Percentiles rank a stretch among this genome's conserved stretches.
These are phyloP conservation scores for Leucania comma DNA, from an alignment of 2,888 invertebrate species.

Conservation along the genomic window DNA sequence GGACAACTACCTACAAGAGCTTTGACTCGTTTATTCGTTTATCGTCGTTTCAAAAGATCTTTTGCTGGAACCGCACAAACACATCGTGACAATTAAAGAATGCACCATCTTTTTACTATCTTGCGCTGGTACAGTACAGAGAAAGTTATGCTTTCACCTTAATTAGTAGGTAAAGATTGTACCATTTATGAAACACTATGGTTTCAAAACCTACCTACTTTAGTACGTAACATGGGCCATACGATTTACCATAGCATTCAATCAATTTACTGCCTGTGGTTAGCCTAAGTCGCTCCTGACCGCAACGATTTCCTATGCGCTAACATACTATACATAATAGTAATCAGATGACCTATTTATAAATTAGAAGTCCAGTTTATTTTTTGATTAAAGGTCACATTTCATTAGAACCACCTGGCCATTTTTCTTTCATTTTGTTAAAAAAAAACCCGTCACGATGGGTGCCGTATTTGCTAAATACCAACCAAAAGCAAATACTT, in stretches of 20 bases:
- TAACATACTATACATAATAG: background rate
- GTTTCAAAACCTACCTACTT: background rate
- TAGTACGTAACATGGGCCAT: conserved; percentile 30
- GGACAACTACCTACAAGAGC: no score
- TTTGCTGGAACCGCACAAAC: no score
- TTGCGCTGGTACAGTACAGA: background rate
- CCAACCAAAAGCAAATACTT: no score
- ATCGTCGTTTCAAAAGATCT: no score
- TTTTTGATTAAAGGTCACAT: no score
- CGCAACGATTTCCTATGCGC: conserved; percentile 49
- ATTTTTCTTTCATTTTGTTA: no score
- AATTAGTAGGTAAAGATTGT: conserved; percentile 1
- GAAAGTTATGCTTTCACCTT: conserved; percentile 13
- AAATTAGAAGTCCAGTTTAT: background rate
- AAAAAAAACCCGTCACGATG: no score
- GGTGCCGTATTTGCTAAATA: no score
- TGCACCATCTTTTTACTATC: background rate
- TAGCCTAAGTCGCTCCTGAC: conserved; percentile 32
- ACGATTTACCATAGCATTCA: conserved; percentile 47
- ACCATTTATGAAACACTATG: conserved; percentile 10
- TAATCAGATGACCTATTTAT: conserved; percentile 10
- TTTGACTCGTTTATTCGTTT: no score
- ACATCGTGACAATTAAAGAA: background rate
- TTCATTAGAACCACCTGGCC: no score
- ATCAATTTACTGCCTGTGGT: conserved; percentile 50